A percentile compares a stretch with the other conserved stretches of the same genome.
These are phyloP conservation scores for Rhaphigaster nebulosa DNA, from an alignment of 2,888 invertebrate genomes.

Conservation along the genomic window DNA sequence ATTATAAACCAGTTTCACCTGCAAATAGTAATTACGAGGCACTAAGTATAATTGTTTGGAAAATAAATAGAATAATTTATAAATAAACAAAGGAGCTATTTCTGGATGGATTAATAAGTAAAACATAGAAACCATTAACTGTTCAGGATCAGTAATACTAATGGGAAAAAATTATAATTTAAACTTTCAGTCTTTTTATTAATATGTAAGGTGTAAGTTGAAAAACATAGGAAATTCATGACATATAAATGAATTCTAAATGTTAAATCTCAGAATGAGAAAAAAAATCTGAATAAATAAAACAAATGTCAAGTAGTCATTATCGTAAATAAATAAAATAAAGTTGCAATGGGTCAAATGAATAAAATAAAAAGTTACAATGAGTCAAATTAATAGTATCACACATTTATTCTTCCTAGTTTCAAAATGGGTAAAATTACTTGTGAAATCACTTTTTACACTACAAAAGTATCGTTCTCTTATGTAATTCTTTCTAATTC, in stretches of 20 bases:
- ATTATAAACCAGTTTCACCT: constrained; percentile 20
- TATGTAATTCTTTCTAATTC: too few relatives aligned
- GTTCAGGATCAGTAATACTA: too few relatives aligned
- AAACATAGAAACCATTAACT: too few relatives aligned
- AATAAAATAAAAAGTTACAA: too few relatives aligned
- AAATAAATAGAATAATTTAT: not conserved
- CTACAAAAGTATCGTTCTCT: too few relatives aligned
- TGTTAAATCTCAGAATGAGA: not conserved
- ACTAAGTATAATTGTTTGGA: not conserved
- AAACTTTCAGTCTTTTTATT: not conserved
- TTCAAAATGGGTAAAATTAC: too few relatives aligned
- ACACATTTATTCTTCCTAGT: too few relatives aligned
- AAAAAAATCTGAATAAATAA: not conserved
- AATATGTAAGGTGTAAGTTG: not conserved
- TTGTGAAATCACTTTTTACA: too few relatives aligned
- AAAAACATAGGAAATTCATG: not conserved
- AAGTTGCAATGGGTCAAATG: too few relatives aligned
- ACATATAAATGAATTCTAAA: not conserved
- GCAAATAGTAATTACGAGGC: constrained; percentile 15
- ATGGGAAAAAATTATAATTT: not conserved
- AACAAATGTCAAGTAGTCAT: not conserved
- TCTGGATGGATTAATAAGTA: too few relatives aligned
- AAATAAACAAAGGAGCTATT: not conserved
- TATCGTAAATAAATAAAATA: not conserved
- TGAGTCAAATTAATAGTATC: too few relatives aligned